These are phyloP conservation scores for Myzus persicae DNA, from an alignment of 1,140 invertebrate genomes.

Conservation along the genomic window DNA sequence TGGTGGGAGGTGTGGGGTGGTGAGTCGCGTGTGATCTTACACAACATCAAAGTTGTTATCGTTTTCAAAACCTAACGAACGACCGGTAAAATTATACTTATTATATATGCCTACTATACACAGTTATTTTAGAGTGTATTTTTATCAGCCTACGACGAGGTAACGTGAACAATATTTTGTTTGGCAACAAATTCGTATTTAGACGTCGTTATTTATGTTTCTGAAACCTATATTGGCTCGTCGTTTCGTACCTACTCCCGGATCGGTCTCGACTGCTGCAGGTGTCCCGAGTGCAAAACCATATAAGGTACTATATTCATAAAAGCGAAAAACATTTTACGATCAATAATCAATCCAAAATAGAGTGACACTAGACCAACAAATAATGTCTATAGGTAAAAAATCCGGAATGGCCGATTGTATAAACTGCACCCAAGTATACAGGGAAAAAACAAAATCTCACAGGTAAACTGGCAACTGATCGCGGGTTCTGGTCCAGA, in stretches of 20 bases:
- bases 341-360: not conserved
- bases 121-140: not conserved
- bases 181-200: conserved; percentile 41
- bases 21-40: not conserved
- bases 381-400: not conserved
- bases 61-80: not conserved
- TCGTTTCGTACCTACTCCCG: not conserved
- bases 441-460: not conserved
- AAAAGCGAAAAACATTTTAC: not conserved
- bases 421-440: not conserved
- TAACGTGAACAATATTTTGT: conserved; percentile 17
- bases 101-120: not conserved
- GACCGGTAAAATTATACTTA: not conserved
- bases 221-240: conserved; percentile 15
- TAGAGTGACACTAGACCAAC: not conserved
- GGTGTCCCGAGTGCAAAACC: not conserved
- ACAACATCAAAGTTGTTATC: not conserved
- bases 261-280: not conserved
- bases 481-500: not conserved
- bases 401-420: not conserved
- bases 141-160: not conserved
- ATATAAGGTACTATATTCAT: not conserved
- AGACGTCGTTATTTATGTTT: conserved; percentile 41
- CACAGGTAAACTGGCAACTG: not conserved
- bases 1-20: not conserved